Conservation (phyloP, 2,113 vertebrate genomes). For the Platanista minor region DNA sequence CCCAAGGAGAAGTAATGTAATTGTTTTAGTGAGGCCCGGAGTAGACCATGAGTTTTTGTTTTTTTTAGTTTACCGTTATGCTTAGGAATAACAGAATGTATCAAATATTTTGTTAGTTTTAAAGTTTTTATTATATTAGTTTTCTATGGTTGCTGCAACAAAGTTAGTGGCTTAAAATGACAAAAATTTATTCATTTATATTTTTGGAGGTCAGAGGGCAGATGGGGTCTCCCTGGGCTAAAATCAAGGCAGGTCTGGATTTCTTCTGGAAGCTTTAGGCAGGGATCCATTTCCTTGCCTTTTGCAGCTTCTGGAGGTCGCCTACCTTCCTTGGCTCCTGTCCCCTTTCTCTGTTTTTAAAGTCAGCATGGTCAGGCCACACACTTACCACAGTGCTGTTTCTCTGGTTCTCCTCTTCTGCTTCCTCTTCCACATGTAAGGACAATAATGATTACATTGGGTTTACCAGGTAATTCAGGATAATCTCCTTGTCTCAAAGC, state of each 20-base stretch:
- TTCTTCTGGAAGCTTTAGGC: background rate
- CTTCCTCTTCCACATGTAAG: background rate
- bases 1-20: background rate
- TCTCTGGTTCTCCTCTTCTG: background rate
- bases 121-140: background rate
- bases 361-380: background rate
- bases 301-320: background rate
- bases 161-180: background rate
- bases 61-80: background rate
- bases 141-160: background rate
- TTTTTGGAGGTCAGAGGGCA: background rate
- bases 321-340: background rate
- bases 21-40: background rate
- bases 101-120: background rate
- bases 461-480: background rate
- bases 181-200: background rate
- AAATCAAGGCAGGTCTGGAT: background rate
- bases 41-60: background rate
- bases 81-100: background rate
- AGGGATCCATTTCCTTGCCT: background rate
- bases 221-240: background rate
- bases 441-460: background rate
- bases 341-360: background rate
- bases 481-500: background rate
- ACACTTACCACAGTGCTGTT: rapidly evolving